Percentiles rank a stretch among this genome's conserved stretches.
Evolutionary conservation across 2,888 invertebrate genomes (phyloP).

Genomic region (Ichneumoninae sp.): DNA sequence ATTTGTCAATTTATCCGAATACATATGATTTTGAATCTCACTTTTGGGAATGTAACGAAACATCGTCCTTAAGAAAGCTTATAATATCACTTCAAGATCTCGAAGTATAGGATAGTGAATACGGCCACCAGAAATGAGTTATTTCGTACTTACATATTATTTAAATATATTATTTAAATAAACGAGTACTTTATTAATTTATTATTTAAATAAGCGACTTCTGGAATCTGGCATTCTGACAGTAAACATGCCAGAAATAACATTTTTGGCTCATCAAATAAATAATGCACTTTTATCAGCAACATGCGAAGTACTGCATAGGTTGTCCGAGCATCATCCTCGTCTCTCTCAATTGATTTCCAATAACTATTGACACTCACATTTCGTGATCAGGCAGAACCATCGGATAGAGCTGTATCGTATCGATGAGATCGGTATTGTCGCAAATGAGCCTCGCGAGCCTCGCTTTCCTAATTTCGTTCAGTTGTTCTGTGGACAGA

Average conservation of each 20-base stretch:
- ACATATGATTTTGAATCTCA: no score
- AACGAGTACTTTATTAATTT: neutral
- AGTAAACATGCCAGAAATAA: neutral
- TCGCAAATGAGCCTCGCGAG: conserved; percentile 95
- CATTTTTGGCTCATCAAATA: neutral
- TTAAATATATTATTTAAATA: neutral
- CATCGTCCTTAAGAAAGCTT: no score
- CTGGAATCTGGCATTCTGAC: neutral
- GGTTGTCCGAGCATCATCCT: neutral
- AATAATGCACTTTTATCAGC: conserved; percentile 14
- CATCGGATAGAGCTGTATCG: conserved; percentile 96
- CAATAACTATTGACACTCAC: conserved; percentile 87
- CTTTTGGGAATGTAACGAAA: no score
- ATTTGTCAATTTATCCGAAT: no score
- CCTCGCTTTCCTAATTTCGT: conserved; percentile 92
- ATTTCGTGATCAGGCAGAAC: conserved; percentile 96
- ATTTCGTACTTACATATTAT: neutral
- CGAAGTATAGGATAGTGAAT: no score
- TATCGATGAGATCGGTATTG: conserved; percentile 96
- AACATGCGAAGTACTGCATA: neutral
- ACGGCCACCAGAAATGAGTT: no score
- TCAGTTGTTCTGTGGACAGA: conserved; percentile 89
- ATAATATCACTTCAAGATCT: no score
- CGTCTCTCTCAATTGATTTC: neutral
- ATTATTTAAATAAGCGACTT: neutral